These are phyloP conservation scores for Galerucella pusilla DNA, from an alignment of 2,888 invertebrate genomes.

Conservation along the genomic window DNA sequence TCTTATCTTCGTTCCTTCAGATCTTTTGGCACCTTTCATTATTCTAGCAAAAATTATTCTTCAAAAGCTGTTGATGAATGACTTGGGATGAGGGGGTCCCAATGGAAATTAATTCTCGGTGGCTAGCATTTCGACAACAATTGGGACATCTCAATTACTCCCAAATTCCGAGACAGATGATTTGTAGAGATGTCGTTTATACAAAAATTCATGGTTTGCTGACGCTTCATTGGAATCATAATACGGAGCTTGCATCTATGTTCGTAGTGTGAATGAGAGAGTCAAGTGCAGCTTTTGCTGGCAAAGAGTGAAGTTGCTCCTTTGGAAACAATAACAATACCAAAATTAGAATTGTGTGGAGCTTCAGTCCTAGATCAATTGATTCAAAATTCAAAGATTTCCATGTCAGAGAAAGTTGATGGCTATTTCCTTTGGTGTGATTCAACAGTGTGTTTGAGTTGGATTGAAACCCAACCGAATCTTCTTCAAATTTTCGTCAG, in stretches of 20 bases:
- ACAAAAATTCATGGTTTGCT: too few relatives aligned
- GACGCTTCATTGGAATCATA: too few relatives aligned
- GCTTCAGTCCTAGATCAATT: conserved; percentile 22
- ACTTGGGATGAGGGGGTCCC: conserved; percentile 22
- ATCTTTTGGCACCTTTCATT: not conserved
- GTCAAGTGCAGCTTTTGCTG: not conserved
- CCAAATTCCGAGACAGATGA: too few relatives aligned
- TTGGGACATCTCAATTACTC: too few relatives aligned
- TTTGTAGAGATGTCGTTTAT: too few relatives aligned
- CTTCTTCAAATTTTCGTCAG: conserved; percentile 15
- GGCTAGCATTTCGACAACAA: not conserved
- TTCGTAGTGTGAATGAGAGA: not conserved
- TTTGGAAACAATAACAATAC: conserved; percentile 14
- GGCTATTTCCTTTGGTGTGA: not conserved
- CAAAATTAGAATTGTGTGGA: conserved; percentile 24
- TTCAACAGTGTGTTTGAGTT: too few relatives aligned
- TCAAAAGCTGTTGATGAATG: conserved; percentile 17
- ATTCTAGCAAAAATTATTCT: conserved; percentile 19
- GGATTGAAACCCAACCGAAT: too few relatives aligned
- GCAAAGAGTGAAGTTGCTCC: conserved; percentile 13
- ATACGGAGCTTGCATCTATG: too few relatives aligned
- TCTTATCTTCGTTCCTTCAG: not conserved
- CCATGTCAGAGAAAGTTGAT: not conserved
- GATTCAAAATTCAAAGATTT: conserved; percentile 8
- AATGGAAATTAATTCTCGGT: not conserved